Evolutionary conservation across 1,140 invertebrate species (phyloP).

Genomic region (Meloidogyne exigua): DNA sequence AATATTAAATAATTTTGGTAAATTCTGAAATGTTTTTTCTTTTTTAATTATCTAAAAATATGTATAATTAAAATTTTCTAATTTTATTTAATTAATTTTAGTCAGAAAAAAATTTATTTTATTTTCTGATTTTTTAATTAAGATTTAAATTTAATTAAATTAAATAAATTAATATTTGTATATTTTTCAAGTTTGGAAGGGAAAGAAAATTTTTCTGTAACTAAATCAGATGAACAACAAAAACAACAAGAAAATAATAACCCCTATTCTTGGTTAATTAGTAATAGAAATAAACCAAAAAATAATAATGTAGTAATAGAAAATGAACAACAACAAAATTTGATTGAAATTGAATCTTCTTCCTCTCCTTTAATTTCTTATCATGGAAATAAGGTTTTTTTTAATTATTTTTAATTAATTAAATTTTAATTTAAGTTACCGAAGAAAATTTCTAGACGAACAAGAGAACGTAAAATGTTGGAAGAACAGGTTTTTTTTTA

Average conservation of each 20-base stretch:
- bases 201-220: background rate
- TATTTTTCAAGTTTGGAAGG: no score
- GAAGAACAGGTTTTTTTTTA: conserved; percentile 17
- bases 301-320: background rate
- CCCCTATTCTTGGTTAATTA: background rate
- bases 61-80: no score
- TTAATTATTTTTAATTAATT: background rate
- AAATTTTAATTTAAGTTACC: conserved; percentile 13
- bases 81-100: no score
- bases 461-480: conserved; percentile 35
- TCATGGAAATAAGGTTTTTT: background rate
- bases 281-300: background rate
- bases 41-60: no score
- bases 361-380: background rate
- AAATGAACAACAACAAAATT: no score
- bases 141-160: no score
- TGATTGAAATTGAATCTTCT: background rate
- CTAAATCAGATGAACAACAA: no score
- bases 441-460: conserved; percentile 19
- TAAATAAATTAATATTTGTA: no score
- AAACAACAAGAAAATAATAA: background rate
- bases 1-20: no score
- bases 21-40: no score
- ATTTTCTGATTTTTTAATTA: no score
- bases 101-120: no score